Evolutionary conservation across 2,797 vertebrate species (phyloP).

Genomic region (Mus spretus): DNA sequence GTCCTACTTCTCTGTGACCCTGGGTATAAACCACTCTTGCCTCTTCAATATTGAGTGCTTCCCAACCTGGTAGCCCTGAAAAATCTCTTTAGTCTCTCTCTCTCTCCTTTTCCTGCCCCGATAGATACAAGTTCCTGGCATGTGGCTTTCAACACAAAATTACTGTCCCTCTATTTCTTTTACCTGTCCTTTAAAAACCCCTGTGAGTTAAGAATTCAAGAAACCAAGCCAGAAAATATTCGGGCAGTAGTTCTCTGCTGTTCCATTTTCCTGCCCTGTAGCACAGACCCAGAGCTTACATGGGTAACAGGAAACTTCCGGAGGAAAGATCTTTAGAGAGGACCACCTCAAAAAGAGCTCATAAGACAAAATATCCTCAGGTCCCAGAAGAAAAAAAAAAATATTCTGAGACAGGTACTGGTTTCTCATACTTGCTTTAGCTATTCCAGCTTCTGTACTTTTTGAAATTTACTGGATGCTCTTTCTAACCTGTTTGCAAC

Average conservation of each 20-base stretch:
- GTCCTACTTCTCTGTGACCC: not conserved
- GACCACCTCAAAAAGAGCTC: not conserved
- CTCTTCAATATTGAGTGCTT: not conserved
- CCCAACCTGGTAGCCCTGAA: not conserved
- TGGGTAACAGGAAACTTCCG: not conserved
- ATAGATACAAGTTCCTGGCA: not conserved
- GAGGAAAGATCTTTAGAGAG: not conserved
- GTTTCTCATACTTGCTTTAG: not conserved
- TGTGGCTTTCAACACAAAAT: not conserved
- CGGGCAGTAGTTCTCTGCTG: not conserved
- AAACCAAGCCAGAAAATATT: not conserved
- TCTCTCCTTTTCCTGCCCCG: not conserved
- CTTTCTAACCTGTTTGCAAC: not conserved
- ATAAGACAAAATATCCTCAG: not conserved
- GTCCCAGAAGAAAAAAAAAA: not conserved
- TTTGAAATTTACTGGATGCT: not conserved
- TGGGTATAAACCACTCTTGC: not conserved
- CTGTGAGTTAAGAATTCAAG: not conserved
- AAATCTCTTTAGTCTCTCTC: not conserved
- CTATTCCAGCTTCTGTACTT: not conserved
- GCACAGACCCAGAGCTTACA: not conserved
- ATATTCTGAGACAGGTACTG: not conserved
- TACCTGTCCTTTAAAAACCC: not conserved
- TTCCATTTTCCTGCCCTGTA: not conserved
- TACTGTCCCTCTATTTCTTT: not conserved